These are phyloP conservation scores for Theonella swinhoei DNA, from an alignment of 37 sponge, comb jelly and placozoan genomes.

Conservation along the genomic window DNA sequence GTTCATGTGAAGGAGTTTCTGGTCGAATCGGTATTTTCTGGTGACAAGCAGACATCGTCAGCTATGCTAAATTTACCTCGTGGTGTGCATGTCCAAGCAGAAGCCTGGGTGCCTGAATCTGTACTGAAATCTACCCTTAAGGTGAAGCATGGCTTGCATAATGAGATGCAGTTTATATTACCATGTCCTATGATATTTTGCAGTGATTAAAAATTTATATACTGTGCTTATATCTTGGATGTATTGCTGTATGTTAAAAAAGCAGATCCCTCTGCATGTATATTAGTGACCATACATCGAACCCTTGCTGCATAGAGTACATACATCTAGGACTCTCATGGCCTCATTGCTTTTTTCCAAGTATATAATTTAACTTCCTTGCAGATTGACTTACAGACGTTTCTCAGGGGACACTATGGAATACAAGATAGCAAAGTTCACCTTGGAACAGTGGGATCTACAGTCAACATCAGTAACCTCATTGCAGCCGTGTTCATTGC, in stretches of 20 bases:
- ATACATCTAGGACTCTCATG: too few species aligned
- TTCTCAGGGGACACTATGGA: constrained; percentile 20
- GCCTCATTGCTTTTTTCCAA: too few species aligned
- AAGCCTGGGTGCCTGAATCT: constrained; percentile 79
- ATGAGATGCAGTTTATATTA: too few species aligned
- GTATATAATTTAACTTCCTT: too few species aligned
- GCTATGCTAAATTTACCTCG: constrained; percentile 25
- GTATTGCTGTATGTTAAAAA: too few species aligned
- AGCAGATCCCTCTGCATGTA: too few species aligned
- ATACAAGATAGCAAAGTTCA: background rate
- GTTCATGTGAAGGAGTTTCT: constrained; percentile 43
- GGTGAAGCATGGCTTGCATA: constrained; percentile 34
- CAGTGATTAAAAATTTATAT: too few species aligned
- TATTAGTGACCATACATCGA: too few species aligned
- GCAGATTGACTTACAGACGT: constrained; percentile 40
- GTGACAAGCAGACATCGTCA: constrained; percentile 64
- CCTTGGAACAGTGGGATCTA: constrained; percentile 39
- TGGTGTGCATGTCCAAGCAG: constrained; percentile 72
- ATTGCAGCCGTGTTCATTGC: constrained; percentile 74
- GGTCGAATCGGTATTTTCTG: constrained; percentile 57
- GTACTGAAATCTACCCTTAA: constrained; percentile 67
- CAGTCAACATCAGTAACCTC: constrained; percentile 44
- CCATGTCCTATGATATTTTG: too few species aligned
- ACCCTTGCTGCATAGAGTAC: too few species aligned
- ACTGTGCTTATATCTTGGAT: too few species aligned